Conservation (phyloP, 1,140 invertebrate species). For the Mylabris phalerata region DNA sequence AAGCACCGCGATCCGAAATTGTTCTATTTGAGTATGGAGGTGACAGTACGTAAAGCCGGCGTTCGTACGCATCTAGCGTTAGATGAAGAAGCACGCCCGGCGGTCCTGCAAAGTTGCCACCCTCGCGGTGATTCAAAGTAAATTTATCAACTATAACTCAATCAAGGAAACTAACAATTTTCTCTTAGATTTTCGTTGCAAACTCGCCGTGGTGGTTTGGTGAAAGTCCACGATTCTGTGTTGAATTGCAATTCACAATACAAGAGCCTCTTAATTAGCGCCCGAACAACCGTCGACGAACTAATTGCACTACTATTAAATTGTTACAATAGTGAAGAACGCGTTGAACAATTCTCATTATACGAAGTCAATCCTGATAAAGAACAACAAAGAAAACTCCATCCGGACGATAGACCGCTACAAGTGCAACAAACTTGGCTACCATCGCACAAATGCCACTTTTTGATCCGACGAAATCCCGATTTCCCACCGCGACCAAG, state of each 20-base stretch:
- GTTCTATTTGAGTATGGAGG: conserved; percentile 92
- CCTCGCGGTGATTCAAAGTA: conserved; percentile 84
- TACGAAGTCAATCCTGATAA: conserved; percentile 70
- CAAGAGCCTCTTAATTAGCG: conserved; percentile 84
- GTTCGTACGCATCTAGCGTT: conserved; percentile 74
- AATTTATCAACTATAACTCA: conserved; percentile 29
- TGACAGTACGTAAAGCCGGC: conserved; percentile 72
- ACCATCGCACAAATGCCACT: conserved; percentile 58
- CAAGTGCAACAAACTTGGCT: conserved; percentile 73
- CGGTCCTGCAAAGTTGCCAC: conserved; percentile 83
- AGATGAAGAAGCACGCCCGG: conserved; percentile 81
- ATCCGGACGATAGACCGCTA: conserved; percentile 78
- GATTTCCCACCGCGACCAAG: conserved; percentile 61
- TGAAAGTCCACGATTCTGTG: conserved; percentile 85
- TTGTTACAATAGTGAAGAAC: conserved; percentile 76
- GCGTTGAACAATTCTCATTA: conserved; percentile 76
- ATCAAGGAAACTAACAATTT: conserved; percentile 5
- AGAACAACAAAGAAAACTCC: conserved; percentile 79
- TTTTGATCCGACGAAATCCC: conserved; percentile 68
- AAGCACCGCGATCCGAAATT: conserved; percentile 83
- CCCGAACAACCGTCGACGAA: conserved; percentile 84
- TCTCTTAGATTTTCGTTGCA: conserved; percentile 76
- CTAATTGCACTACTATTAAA: conserved; percentile 76
- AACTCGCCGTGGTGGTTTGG: conserved; percentile 74
- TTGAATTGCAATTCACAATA: conserved; percentile 87